Percentiles rank a stretch among this genome's conserved stretches.
phyloP scores from a whole-genome alignment of 2,797 vertebrate species.

The Esox masquinongy region DNA sequence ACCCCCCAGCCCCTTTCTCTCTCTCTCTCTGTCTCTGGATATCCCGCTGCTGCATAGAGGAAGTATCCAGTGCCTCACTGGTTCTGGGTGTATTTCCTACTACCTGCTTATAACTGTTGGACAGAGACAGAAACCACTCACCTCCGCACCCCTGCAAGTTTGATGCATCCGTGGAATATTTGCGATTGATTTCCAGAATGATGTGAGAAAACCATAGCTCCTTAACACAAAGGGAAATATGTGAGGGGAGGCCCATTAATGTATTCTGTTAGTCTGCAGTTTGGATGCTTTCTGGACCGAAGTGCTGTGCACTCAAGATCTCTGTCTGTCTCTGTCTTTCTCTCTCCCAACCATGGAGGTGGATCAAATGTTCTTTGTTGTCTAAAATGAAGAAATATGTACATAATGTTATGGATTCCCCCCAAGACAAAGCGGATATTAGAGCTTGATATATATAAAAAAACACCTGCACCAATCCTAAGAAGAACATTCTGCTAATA shows the following conservation, averaged over 20 bases:
- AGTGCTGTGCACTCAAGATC: conserved; percentile 52
- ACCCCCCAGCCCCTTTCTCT: conserved; percentile 44
- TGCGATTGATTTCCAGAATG: conserved; percentile 54
- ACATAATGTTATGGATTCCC: conserved; percentile 66
- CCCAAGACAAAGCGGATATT: conserved; percentile 64
- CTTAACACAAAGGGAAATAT: conserved; percentile 51
- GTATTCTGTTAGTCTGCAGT: conserved; percentile 53
- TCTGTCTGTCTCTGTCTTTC: conserved; percentile 11
- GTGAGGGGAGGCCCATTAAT: conserved; percentile 44
- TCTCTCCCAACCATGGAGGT: conserved; percentile 51
- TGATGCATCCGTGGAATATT: conserved; percentile 67
- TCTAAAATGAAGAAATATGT: conserved; percentile 52
- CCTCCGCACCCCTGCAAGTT: conserved; percentile 40
- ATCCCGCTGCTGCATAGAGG: conserved; percentile 38
- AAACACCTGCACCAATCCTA: conserved; percentile 23
- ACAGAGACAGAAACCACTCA: conserved; percentile 35
- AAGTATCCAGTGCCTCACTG: conserved; percentile 36
- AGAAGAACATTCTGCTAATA: conserved; percentile 57
- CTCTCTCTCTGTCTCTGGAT: conserved; percentile 38
- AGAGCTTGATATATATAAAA: conserved; percentile 54
- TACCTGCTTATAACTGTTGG: conserved; percentile 37
- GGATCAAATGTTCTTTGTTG: conserved; percentile 51
- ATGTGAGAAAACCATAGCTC: conserved; percentile 49
- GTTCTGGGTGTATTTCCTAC: conserved; percentile 43
- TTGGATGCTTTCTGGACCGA: conserved; percentile 70